These are phyloP conservation scores for Stenotaenia linearis DNA, from an alignment of 2,888 invertebrate species.

Conservation along the genomic window DNA sequence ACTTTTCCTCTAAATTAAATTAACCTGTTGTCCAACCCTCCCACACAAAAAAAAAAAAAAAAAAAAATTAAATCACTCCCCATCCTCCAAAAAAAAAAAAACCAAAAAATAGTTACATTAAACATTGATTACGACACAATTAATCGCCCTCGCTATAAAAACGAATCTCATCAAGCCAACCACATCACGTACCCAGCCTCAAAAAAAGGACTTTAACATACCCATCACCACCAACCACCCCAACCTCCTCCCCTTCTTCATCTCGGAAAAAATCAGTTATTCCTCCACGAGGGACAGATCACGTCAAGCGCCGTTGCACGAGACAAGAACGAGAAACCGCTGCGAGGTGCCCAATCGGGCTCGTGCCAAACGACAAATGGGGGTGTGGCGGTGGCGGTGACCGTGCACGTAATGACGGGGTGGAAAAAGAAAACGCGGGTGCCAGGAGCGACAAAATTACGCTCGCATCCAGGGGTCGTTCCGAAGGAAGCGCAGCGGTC, in stretches of 20 bases:
- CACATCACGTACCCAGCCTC: neutral
- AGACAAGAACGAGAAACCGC: conserved; percentile 15
- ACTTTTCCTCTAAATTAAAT: neutral
- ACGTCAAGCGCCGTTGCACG: conserved; percentile 15
- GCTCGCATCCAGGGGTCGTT: neutral
- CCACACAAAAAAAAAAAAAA: neutral
- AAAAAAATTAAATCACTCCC: neutral
- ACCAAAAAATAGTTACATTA: neutral
- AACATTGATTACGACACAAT: neutral
- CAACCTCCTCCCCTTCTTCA: neutral
- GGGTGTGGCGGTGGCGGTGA: neutral
- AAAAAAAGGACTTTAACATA: neutral
- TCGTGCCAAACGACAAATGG: neutral
- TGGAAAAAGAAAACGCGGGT: neutral
- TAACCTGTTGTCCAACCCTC: neutral
- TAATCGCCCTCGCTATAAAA: neutral
- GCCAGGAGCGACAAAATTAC: neutral
- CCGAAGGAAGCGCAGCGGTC: neutral
- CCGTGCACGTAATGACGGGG: neutral
- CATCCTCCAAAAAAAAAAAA: neutral
- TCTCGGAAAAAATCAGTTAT: neutral
- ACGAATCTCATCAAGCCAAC: neutral
- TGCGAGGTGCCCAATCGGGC: neutral
- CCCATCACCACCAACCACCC: neutral
- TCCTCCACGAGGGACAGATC: conserved; percentile 6